Percentiles rank a stretch among this genome's conserved stretches.
Conservation (phyloP, 2,888 invertebrate genomes). For the Acleris emargana region DNA sequence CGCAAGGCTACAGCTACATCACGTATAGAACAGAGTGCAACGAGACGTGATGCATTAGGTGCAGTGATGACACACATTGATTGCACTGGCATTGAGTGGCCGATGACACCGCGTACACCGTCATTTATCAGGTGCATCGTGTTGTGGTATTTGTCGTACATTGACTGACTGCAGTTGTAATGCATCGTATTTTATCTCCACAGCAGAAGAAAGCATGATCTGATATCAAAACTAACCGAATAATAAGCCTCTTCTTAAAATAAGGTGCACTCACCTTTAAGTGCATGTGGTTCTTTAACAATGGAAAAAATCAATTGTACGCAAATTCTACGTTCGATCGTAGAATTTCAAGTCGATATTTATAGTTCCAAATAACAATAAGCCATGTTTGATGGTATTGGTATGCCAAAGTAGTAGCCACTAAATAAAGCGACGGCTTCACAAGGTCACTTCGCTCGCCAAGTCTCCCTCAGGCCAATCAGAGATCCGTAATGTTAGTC, state of each 20-base stretch:
- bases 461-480: constrained; percentile 23
- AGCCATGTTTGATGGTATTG: constrained; percentile 17
- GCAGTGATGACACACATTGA: constrained; percentile 35
- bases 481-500: constrained; percentile 13
- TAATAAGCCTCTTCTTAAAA: too few species aligned
- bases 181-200: not conserved
- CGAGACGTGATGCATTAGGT: constrained; percentile 7
- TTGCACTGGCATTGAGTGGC: constrained; percentile 35
- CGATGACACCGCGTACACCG: constrained; percentile 28
- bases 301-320: not conserved
- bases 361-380: constrained; percentile 12
- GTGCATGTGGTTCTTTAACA: not conserved
- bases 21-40: not conserved
- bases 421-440: constrained; percentile 26
- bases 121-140: not conserved
- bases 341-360: constrained; percentile 8
- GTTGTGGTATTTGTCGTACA: not conserved
- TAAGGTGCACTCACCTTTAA: too few species aligned
- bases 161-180: not conserved
- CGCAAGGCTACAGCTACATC: constrained; percentile 1
- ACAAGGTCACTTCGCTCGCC: constrained; percentile 31
- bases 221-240: too few species aligned
- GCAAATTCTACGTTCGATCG: not conserved
- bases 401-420: constrained; percentile 25
- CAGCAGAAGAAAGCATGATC: too few species aligned